Conservation (phyloP, 2,888 invertebrate genomes). For the Pilophorus perplexus region DNA sequence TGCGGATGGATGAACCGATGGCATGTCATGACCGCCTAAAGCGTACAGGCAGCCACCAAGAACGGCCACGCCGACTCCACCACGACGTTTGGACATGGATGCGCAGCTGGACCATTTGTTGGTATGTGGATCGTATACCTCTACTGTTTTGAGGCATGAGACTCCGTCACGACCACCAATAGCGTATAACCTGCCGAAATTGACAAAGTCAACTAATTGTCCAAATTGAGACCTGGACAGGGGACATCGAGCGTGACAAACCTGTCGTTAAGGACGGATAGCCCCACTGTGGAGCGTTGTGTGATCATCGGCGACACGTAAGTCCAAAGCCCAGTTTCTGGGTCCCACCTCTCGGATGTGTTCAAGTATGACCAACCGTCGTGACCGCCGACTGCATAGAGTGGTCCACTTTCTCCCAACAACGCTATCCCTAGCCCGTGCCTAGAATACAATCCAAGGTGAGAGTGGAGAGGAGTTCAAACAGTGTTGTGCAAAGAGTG, state of each 20-base stretch:
- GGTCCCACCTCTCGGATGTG: conserved; percentile 92
- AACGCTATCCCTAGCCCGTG: conserved; percentile 61
- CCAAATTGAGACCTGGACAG: no score
- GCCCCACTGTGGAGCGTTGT: conserved; percentile 85
- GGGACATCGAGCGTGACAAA: no score
- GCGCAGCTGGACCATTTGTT: conserved; percentile 81
- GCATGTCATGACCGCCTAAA: conserved; percentile 90
- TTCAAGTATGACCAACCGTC: conserved; percentile 94
- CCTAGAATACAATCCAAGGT: conserved; percentile 49
- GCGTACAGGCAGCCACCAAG: conserved; percentile 87
- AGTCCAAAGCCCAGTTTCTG: conserved; percentile 82
- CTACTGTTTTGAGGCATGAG: conserved; percentile 84
- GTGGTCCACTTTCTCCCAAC: conserved; percentile 70
- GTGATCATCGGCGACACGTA: conserved; percentile 87
- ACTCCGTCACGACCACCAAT: conserved; percentile 91
- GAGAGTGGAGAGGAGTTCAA: not conserved
- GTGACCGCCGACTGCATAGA: conserved; percentile 94
- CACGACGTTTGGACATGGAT: conserved; percentile 81
- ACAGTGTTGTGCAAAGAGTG: not conserved
- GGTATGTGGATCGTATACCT: conserved; percentile 72
- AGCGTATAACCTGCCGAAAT: conserved; percentile 70
- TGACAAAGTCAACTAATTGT: no score
- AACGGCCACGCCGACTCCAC: conserved; percentile 86
- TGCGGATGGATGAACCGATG: conserved; percentile 79
- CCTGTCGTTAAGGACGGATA: conserved; percentile 77